Evolutionary conservation across 2,888 invertebrate genomes (phyloP).

Genomic region (Bombylius discolor): DNA sequence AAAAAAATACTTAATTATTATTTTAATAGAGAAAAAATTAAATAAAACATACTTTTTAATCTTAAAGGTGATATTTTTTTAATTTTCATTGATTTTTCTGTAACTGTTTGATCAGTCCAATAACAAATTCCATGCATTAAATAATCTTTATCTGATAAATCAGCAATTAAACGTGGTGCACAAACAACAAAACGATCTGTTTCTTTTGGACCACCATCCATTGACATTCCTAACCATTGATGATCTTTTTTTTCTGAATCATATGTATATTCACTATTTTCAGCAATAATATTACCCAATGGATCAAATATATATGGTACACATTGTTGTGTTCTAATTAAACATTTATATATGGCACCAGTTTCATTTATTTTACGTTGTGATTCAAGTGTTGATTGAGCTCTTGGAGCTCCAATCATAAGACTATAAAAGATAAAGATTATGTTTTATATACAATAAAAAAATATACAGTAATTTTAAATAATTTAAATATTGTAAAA

Average conservation of each 20-base stretch:
- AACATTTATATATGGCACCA: conserved; percentile 43
- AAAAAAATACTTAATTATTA: neutral
- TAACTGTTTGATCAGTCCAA: conserved; percentile 29
- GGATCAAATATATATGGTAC: conserved; percentile 32
- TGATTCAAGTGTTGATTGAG: conserved; percentile 36
- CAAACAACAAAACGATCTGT: conserved; percentile 36
- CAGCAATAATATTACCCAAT: conserved; percentile 26
- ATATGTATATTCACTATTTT: conserved; percentile 25
- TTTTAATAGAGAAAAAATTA: neutral
- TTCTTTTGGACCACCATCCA: conserved; percentile 36
- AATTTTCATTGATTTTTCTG: conserved; percentile 23
- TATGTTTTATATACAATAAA: no score
- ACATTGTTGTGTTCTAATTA: conserved; percentile 26
- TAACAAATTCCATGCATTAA: conserved; percentile 37
- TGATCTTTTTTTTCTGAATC: conserved; percentile 34
- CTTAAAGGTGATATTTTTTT: conserved; percentile 32
- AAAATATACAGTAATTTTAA: no score
- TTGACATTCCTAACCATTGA: conserved; percentile 41
- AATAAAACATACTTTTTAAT: conserved; percentile 15
- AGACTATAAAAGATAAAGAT: conserved; percentile 29
- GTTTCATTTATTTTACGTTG: conserved; percentile 37
- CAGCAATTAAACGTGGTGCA: conserved; percentile 31
- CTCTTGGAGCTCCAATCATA: conserved; percentile 42
- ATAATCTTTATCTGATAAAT: conserved; percentile 23
- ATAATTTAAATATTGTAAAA: no score